Base-by-base conservation (phyloP, 2,888 invertebrate species). In the Rhogogaster chlorosoma region DNA sequence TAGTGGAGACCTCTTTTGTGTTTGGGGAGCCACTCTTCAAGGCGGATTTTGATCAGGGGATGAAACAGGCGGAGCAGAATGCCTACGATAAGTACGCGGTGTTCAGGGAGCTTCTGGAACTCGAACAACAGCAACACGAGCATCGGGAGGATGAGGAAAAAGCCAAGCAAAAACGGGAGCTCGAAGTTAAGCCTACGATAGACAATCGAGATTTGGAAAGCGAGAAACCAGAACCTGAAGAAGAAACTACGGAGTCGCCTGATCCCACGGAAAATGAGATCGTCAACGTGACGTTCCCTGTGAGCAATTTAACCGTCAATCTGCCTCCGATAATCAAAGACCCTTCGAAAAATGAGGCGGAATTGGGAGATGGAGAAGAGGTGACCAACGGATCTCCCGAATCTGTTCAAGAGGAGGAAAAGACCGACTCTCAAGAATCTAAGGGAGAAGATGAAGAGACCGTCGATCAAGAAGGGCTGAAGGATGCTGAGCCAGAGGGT, bases 41-140 rank as follows among this genome's bases (percentile, higher is more conserved):
- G 12, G 96, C 96, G 0, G 96, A 96, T 89, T 96, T 96, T 89
- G 96, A 96, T 67, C 95, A 96, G 67, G 91, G 91, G n/a, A 87
- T 90, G 0, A 88, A 92, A 26, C 86, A 88, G 85, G 93, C 94
- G 91, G 94, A 94, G 0, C 95, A 95, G 86, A 93, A 95, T 0
- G 93, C 95, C 0, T 97, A 96, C 90, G 98, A 98, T 91, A 95
- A 97, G 88, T 98, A 98, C 92, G 98, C 98, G 0, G 98, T 97
- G 0, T 98, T 98, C 90, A 95, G 98, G 86, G 98, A 98, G 94
- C 91, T 96, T 67, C 95, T 97, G 88, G 96, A 97, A 88, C 96
- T 97, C 89, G 97, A 97, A 91, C 84, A 86, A 71, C 89, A 90
- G 45, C 87, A 83, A 15, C 67, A 83, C 29, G 87, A 93, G 45